These are phyloP conservation scores for Leptarthrus brevirostris DNA, from an alignment of 2,888 invertebrate species.

Conservation along the genomic window DNA sequence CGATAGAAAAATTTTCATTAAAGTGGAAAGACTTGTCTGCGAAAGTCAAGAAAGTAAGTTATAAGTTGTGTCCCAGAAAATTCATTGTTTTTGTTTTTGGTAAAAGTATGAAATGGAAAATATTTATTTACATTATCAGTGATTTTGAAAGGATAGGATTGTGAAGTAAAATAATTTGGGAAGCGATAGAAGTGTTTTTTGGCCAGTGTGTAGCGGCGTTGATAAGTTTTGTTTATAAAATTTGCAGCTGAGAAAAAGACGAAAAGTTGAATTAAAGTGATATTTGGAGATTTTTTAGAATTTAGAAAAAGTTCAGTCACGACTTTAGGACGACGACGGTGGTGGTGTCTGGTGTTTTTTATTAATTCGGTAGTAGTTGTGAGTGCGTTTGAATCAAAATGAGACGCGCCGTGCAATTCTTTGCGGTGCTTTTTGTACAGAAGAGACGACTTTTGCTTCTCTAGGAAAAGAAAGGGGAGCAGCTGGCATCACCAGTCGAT, in stretches of 20 bases:
- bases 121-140: neutral
- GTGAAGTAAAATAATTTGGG: constrained; percentile 2
- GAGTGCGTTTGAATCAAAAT: constrained; percentile 51
- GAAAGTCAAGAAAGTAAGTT: constrained; percentile 44
- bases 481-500: constrained; percentile 24
- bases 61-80: neutral
- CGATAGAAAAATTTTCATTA: constrained; percentile 22
- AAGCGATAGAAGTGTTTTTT: too few relatives aligned
- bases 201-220: constrained; percentile 23
- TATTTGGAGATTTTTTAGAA: neutral
- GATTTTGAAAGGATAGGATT: neutral
- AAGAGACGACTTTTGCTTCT: constrained; percentile 21
- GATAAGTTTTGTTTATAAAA: constrained; percentile 43
- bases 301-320: constrained; percentile 25
- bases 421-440: constrained; percentile 24
- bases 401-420: constrained; percentile 50
- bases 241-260: neutral
- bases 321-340: constrained; percentile 28
- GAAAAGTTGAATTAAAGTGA: constrained; percentile 30
- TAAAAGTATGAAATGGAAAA: neutral
- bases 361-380: constrained; percentile 42
- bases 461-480: constrained; percentile 41
- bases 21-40: constrained; percentile 35
- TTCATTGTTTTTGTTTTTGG: constrained; percentile 28
- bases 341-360: constrained; percentile 50